Evolutionary conservation across 1,140 invertebrate genomes (phyloP).

Genomic region (Uloborus diversus): DNA sequence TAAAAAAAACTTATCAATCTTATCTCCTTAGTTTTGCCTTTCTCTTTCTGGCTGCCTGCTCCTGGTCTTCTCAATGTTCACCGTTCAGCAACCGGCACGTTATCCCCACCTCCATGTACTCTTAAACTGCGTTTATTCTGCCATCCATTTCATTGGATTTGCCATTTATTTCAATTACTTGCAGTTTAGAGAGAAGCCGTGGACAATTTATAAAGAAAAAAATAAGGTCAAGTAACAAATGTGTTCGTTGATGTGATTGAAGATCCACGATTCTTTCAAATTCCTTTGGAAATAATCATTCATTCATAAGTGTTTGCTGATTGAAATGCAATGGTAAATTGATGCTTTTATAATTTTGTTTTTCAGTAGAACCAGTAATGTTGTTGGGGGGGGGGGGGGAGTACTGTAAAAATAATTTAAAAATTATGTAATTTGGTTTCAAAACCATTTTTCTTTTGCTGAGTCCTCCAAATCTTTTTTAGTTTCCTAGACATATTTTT

Average conservation of each 20-base stretch:
- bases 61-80: conserved; percentile 71
- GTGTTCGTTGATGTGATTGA: background rate
- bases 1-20: no score
- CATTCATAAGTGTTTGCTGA: no score
- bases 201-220: background rate
- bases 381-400: no score
- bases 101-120: conserved; percentile 89
- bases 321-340: no score
- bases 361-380: background rate
- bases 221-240: conserved; percentile 1
- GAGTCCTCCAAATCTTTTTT: no score
- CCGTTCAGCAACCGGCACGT: conserved; percentile 74
- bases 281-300: no score
- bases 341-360: background rate
- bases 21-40: conserved; percentile 67
- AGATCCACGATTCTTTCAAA: no score
- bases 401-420: no score
- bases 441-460: no score
- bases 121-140: conserved; percentile 82
- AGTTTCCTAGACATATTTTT: no score
- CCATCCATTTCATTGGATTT: conserved; percentile 83
- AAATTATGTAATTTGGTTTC: no score
- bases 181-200: conserved; percentile 70
- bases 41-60: conserved; percentile 73
- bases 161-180: conserved; percentile 82